Evolutionary conservation across 2,797 vertebrate species (phyloP).

Genomic region (Catharus ustulatus): DNA sequence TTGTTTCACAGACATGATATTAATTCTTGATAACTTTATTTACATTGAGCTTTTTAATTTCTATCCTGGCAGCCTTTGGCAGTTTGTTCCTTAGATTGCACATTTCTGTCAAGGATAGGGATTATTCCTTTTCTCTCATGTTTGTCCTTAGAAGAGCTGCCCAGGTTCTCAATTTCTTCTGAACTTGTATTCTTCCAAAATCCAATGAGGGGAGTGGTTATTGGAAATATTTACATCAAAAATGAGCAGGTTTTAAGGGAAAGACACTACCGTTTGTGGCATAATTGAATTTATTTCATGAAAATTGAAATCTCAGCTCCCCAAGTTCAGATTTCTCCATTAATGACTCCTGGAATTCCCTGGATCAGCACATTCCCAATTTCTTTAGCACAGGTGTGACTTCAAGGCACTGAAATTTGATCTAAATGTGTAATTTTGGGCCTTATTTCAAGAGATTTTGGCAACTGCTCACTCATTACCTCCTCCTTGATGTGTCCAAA

Average conservation of each 20-base stretch:
- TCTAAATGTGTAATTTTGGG: not conserved
- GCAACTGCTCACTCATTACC: not conserved
- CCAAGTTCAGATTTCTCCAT: not conserved
- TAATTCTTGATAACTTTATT: not conserved
- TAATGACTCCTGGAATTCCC: not conserved
- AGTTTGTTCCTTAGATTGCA: not conserved
- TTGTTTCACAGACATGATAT: not conserved
- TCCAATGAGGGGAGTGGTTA: not conserved
- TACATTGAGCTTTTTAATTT: accelerated
- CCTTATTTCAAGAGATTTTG: not conserved
- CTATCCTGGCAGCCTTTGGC: not conserved
- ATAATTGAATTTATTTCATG: not conserved
- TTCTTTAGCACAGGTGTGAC: not conserved
- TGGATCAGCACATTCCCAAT: not conserved
- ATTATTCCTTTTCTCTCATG: not conserved
- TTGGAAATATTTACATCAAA: not conserved
- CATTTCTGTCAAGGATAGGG: accelerated
- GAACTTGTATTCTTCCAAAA: not conserved
- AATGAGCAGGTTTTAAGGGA: not conserved
- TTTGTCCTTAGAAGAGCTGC: not conserved
- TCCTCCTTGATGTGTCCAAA: not conserved
- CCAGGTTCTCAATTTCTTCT: not conserved
- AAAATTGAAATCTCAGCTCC: not conserved
- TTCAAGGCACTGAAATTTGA: not conserved
- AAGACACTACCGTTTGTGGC: accelerated